These are phyloP conservation scores for Leptinotarsa haldemani DNA, from an alignment of 2,888 invertebrate genomes.

Conservation along the genomic window DNA sequence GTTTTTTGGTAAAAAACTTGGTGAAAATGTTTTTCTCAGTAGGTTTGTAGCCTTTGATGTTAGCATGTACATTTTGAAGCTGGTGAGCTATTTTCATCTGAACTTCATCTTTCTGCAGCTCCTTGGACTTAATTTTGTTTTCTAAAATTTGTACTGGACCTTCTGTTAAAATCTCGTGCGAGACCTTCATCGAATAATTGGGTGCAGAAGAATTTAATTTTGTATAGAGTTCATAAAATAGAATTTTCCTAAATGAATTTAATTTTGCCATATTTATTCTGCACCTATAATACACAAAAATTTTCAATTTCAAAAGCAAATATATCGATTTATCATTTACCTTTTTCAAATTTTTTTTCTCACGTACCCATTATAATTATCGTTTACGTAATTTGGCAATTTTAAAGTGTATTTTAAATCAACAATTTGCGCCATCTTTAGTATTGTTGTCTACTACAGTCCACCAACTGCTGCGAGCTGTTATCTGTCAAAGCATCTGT, in stretches of 20 bases:
- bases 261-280: constrained; percentile 23
- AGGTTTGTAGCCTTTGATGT: constrained; percentile 73
- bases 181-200: constrained; percentile 26
- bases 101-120: constrained; percentile 75
- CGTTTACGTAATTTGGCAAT: constrained; percentile 33
- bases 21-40: constrained; percentile 65
- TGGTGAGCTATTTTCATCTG: constrained; percentile 77
- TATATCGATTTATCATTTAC: neutral
- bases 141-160: constrained; percentile 65
- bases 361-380: constrained; percentile 17
- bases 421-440: constrained; percentile 6
- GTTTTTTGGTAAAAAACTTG: constrained; percentile 55
- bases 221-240: neutral
- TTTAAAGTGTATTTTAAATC: neutral
- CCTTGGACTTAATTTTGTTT: constrained; percentile 71
- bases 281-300: neutral
- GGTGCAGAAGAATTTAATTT: constrained; percentile 18
- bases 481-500: no score
- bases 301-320: neutral
- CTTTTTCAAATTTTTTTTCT: neutral
- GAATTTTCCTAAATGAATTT: constrained; percentile 15
- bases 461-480: no score
- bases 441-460: no score
- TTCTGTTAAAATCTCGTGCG: constrained; percentile 43
- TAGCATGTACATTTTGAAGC: constrained; percentile 77